These are phyloP conservation scores for Pangasius larnaudii DNA, from an alignment of 2,797 vertebrate species.

Conservation along the genomic window DNA sequence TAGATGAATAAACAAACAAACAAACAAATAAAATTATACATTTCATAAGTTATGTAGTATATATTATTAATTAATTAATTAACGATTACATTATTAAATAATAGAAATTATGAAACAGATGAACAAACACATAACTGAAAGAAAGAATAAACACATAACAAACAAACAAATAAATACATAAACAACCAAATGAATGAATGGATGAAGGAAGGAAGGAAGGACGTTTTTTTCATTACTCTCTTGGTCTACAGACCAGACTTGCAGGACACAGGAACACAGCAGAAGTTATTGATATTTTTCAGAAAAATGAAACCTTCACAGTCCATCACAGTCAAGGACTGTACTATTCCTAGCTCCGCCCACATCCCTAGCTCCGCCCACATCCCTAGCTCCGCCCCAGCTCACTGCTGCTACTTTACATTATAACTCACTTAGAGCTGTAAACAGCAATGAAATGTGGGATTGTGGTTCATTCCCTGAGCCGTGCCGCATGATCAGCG, in stretches of 20 bases:
- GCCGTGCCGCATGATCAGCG: background rate
- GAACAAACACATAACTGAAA: background rate
- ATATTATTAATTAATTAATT: background rate
- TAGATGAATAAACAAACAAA: background rate
- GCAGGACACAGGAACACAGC: background rate
- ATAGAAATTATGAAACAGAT: background rate
- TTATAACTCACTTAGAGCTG: background rate
- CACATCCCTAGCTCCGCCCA: background rate
- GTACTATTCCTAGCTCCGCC: background rate
- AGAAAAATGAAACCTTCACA: background rate
- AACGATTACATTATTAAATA: no score
- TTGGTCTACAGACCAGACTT: background rate
- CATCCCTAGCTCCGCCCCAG: background rate
- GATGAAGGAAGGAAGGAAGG: background rate
- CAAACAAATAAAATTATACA: no score
- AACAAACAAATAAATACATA: no score
- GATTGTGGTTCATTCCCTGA: background rate
- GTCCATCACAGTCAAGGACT: background rate
- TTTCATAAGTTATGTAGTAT: no score
- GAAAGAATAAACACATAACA: no score
- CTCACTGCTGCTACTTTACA: background rate
- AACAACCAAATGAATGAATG: no score
- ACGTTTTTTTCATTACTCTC: background rate
- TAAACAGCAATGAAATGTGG: background rate
- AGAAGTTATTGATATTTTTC: background rate